Evolutionary conservation across 2,113 vertebrate species (phyloP).

Genomic region (Oplegnathus fasciatus): DNA sequence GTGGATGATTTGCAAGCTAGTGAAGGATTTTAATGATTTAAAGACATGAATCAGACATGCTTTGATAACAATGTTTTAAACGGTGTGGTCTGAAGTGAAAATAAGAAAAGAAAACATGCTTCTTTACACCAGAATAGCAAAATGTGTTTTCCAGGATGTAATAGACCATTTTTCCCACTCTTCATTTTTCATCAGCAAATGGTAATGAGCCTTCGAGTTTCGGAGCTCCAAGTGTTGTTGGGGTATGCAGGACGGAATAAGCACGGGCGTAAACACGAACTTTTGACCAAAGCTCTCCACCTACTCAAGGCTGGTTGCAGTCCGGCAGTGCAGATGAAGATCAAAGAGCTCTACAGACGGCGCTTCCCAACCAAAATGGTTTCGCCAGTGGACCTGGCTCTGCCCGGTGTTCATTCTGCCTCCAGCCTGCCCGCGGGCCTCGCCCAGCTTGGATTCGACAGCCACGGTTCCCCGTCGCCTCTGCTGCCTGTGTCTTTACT

Average conservation of each 20-base stretch:
- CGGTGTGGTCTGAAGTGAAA: background rate
- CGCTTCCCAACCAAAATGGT: slow-evolving; percentile 99
- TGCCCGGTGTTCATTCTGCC: slow-evolving; percentile 91
- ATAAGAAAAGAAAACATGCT: slow-evolving; percentile 1
- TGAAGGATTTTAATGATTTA: background rate
- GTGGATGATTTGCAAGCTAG: background rate
- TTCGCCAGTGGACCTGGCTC: slow-evolving; percentile 93
- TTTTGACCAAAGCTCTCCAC: slow-evolving; percentile 98
- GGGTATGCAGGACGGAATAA: slow-evolving; percentile 99
- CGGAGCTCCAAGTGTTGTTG: slow-evolving; percentile 98
- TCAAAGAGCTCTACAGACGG: slow-evolving; percentile 98
- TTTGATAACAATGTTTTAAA: slow-evolving; percentile 6
- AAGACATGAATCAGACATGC: background rate
- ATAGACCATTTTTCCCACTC: slow-evolving; percentile 38
- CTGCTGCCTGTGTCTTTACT: slow-evolving; percentile 96
- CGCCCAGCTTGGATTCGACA: slow-evolving; percentile 92
- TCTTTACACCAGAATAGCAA: background rate
- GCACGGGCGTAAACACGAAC: slow-evolving; percentile 99
- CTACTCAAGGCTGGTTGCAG: slow-evolving; percentile 98
- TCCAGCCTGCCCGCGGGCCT: slow-evolving; percentile 89
- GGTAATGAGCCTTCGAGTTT: slow-evolving; percentile 99
- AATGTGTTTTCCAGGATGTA: slow-evolving; percentile 24
- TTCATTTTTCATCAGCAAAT: slow-evolving; percentile 91
- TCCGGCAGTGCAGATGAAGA: slow-evolving; percentile 99
- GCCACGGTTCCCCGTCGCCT: slow-evolving; percentile 92